Percentiles rank a stretch among this genome's conserved stretches.
phyloP scores from a whole-genome alignment of 2,113 vertebrate species.

The Mungos mungo region DNA sequence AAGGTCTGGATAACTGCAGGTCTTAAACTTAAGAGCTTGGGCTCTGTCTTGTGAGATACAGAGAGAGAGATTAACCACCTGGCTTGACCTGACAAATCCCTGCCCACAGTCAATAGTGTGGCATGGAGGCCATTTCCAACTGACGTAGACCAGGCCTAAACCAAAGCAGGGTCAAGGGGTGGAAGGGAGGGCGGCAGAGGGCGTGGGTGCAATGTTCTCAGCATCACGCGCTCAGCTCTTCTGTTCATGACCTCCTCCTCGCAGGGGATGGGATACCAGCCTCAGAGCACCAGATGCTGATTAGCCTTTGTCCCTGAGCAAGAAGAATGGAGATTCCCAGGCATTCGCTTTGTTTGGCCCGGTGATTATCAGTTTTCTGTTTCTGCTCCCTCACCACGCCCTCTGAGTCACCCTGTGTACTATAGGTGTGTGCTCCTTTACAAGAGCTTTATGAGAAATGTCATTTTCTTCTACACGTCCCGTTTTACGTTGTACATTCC shows the following conservation, averaged over 20 bases:
- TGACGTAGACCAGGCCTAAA: background rate
- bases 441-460: background rate
- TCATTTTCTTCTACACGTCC: slow-evolving; percentile 36
- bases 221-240: background rate
- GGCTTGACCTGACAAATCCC: background rate
- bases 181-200: background rate
- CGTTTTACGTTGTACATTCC: background rate
- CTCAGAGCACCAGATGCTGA: background rate
- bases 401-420: slow-evolving; percentile 71
- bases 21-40: background rate
- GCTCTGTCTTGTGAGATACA: background rate
- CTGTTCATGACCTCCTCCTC: background rate
- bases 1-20: background rate
- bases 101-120: background rate
- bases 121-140: background rate
- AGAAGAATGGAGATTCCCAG: background rate
- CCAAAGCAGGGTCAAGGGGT: background rate
- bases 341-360: slow-evolving; percentile 16
- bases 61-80: background rate
- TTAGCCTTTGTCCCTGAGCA: slow-evolving; percentile 34
- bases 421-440: slow-evolving; percentile 5
- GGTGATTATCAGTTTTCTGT: slow-evolving; percentile 62
- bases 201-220: fast-evolving
- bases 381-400: slow-evolving; percentile 55
- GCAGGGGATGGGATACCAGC: background rate